Evolutionary conservation across 2,888 invertebrate genomes (phyloP), one percentile per base, ranked within the genome.

Genomic region (Coremacera marginata): DNA sequence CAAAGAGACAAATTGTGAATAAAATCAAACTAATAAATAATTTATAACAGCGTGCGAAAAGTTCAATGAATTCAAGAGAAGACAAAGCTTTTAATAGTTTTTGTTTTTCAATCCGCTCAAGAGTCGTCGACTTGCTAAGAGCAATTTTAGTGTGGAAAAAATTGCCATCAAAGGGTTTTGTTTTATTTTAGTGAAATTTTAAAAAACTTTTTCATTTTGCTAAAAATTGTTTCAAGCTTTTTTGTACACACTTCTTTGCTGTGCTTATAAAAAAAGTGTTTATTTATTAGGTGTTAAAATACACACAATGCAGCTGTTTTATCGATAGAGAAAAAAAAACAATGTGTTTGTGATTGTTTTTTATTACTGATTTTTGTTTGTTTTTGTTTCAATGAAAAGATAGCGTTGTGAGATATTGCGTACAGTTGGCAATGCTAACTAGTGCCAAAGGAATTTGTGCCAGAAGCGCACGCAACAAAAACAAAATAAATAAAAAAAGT

Each of bases 231-330:
- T 44, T 11, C 11, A 44, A 44, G 44, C 44, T 14, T 44, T 22
- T 22, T 60, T 25, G n/a, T 60, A 14, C 27, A 14, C 27, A 60
- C 16, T 60, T 27, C 25, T 60, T 25, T 27, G 22, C 25, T 60
- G 60, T 60, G 14, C 22, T 60, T 16, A 60, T 60, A 25, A 60
- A 60, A 60, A 22, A 60, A 3, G n/a, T 14, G 55, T 60, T 60
- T 60, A 60, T 60, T 60, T 60, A 44, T 44, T 44, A 60, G 22
- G 60, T 22, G 60, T 25, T 60, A 60, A 60, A 60, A 60, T 60
- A 60, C 19, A 65, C 65, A 44, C 44, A 16, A 37, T 22, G 65
- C 65, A 65, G 37, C 65, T 65, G 65, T 65, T 65, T 65, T 44
- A 55, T 55, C 52, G 31, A 31, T 70, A 3, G 37, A 3, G 37